phyloP scores from a whole-genome alignment of 2,888 invertebrate species.

The Eupithecia pulchellata region DNA sequence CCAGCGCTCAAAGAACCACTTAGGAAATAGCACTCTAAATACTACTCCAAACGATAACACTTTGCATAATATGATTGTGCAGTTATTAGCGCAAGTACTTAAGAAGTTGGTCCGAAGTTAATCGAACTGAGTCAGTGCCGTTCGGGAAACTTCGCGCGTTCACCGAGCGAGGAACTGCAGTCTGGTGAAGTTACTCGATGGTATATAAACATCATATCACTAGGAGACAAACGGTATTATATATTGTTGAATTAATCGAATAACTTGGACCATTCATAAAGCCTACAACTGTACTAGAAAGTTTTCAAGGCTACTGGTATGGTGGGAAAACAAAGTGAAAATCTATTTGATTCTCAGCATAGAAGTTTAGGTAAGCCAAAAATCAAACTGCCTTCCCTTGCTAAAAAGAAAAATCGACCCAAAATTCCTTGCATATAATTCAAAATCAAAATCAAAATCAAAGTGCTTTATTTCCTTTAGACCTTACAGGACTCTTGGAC shows the following conservation, averaged over 20 bases:
- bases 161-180: background rate
- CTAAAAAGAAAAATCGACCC: background rate
- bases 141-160: constrained; percentile 19
- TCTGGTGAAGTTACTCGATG: constrained; percentile 12
- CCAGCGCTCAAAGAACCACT: constrained; percentile 10
- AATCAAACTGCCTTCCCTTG: background rate
- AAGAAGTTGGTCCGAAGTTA: constrained; percentile 31
- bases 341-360: background rate
- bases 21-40: constrained; percentile 11
- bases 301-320: too few species aligned
- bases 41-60: constrained; percentile 17
- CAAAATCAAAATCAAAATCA: too few species aligned
- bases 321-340: too few species aligned
- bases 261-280: background rate
- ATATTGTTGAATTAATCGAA: background rate
- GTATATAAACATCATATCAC: constrained; percentile 18
- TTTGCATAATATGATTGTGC: constrained; percentile 26
- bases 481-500: too few species aligned
- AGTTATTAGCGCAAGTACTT: constrained; percentile 32
- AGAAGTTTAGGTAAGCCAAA: background rate
- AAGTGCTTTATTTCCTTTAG: too few species aligned
- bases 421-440: background rate
- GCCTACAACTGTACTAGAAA: background rate
- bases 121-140: constrained; percentile 24
- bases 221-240: background rate